Conservation (phyloP, 2,113 vertebrate species). For the Ophiodon elongatus region DNA sequence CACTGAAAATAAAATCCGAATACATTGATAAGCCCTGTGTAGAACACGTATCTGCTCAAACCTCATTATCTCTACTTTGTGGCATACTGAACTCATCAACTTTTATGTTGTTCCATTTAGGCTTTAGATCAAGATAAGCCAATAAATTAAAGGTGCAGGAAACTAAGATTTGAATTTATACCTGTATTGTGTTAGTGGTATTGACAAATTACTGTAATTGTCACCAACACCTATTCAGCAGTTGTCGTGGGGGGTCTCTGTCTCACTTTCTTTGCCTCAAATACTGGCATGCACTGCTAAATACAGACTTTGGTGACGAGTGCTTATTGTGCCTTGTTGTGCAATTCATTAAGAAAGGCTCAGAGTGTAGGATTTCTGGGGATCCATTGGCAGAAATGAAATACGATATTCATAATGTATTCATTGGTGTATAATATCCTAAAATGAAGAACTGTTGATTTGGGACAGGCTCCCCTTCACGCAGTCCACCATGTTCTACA, state of each 20-base stretch:
- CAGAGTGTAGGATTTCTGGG: neutral
- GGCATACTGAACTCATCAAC: neutral
- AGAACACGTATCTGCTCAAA: neutral
- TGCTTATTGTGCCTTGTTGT: neutral
- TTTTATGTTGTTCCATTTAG: neutral
- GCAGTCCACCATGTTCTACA: neutral
- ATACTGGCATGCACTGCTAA: neutral
- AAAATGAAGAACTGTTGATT: neutral
- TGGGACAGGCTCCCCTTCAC: neutral
- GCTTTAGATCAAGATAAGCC: neutral
- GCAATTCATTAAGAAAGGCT: neutral
- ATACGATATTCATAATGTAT: neutral
- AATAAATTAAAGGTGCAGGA: neutral
- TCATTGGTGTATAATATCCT: neutral
- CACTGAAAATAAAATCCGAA: slow-evolving; percentile 9
- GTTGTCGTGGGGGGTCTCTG: neutral
- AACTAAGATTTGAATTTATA: neutral
- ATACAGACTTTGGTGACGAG: neutral
- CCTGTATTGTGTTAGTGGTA: neutral
- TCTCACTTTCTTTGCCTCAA: neutral
- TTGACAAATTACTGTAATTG: neutral
- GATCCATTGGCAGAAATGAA: neutral
- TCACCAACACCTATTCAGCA: neutral
- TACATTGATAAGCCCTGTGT: neutral
- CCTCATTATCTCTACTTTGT: slow-evolving; percentile 2